phyloP scores from a whole-genome alignment of 2,797 vertebrate species.

The Gymnopithys bicolor region DNA sequence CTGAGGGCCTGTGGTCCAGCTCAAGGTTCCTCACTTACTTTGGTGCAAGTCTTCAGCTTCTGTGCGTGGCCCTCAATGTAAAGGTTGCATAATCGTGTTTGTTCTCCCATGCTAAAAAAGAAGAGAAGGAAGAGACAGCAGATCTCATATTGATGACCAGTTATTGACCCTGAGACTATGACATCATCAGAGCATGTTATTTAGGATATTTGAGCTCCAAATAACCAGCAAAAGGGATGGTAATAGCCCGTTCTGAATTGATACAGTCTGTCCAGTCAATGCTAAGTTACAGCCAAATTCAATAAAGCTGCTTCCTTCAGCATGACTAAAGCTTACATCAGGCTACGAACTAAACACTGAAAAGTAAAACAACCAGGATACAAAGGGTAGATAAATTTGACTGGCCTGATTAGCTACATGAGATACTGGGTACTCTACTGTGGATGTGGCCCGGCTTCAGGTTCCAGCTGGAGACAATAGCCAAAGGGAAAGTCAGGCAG shows the following conservation, averaged over 20 bases:
- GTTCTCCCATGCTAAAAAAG: neutral
- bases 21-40: neutral
- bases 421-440: neutral
- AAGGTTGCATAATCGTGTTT: neutral
- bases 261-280: conserved; percentile 13
- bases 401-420: accelerated
- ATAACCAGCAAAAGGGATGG: neutral
- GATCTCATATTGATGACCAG: neutral
- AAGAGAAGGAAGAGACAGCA: neutral
- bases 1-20: neutral
- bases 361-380: neutral
- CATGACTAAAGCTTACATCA: conserved; percentile 12
- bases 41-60: neutral
- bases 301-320: conserved; percentile 36
- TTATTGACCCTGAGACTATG: conserved; percentile 22
- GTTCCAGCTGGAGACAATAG: neutral
- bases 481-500: neutral
- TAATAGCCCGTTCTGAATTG: conserved; percentile 23
- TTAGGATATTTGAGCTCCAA: neutral
- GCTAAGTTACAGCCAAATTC: conserved; percentile 39
- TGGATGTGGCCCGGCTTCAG: neutral
- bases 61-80: neutral
- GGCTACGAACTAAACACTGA: neutral
- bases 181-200: neutral
- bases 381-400: neutral